Evolutionary conservation across 2,113 vertebrate species (phyloP).

Genomic region (Psophia crepitans): DNA sequence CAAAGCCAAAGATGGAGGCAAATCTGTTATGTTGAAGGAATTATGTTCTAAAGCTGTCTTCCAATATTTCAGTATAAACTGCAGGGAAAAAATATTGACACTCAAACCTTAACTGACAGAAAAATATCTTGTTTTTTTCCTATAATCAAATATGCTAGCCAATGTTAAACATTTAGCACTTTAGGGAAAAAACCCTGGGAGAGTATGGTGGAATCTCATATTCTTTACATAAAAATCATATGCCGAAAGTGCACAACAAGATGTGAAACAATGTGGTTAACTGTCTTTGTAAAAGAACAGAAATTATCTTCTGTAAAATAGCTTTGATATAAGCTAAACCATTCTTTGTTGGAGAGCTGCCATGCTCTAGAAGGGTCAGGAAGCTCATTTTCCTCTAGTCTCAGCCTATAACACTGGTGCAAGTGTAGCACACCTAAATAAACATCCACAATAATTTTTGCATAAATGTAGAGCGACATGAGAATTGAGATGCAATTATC

Average conservation of each 20-base stretch:
- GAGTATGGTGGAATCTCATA: not conserved
- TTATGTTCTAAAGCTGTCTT: not conserved
- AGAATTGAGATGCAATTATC: conserved; percentile 67
- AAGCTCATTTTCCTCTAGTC: conserved; percentile 59
- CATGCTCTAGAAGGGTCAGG: conserved; percentile 33
- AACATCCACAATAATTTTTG: conserved; percentile 41
- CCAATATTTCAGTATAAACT: not conserved
- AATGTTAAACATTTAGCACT: not conserved
- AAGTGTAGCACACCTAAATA: not conserved
- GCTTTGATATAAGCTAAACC: not conserved
- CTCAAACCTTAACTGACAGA: not conserved
- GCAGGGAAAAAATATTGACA: fast-evolving
- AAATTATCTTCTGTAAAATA: not conserved
- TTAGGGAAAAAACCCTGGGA: not conserved
- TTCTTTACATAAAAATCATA: not conserved
- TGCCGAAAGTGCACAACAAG: not conserved
- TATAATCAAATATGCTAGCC: not conserved
- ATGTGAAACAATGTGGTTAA: not conserved
- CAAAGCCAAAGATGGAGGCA: not conserved
- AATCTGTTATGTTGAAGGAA: not conserved
- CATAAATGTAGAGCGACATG: conserved; percentile 46
- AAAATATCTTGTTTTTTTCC: not conserved
- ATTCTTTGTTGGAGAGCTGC: not conserved
- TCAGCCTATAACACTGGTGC: not conserved
- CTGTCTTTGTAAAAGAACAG: not conserved